Evolutionary conservation across 2,888 invertebrate genomes (phyloP).

Genomic region (Hoplodrina ambigua): DNA sequence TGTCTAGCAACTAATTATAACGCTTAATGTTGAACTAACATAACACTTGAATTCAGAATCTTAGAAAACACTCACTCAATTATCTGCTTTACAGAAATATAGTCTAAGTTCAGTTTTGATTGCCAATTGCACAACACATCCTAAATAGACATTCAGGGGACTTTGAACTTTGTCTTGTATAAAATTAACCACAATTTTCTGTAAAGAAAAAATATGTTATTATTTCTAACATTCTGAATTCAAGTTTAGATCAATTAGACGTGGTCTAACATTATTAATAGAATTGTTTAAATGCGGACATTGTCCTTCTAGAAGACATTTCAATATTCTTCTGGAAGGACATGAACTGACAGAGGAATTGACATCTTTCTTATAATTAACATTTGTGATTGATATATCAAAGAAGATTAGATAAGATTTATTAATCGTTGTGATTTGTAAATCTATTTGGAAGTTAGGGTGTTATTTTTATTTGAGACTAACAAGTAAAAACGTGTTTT

Average conservation of each 20-base stretch:
- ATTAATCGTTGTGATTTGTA: constrained; percentile 38
- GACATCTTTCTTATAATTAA: constrained; percentile 36
- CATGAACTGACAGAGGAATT: constrained; percentile 38
- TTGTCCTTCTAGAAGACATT: constrained; percentile 9
- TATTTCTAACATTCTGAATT: background rate
- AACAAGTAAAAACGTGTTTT: constrained; percentile 10
- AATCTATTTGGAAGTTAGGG: constrained; percentile 23
- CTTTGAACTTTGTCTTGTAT: background rate
- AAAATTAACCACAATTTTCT: too few species aligned
- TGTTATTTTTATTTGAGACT: constrained; percentile 29
- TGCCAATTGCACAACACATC: background rate
- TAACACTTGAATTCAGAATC: background rate
- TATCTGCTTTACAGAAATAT: too few species aligned
- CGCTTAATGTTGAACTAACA: constrained; percentile 55
- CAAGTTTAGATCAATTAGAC: constrained; percentile 20
- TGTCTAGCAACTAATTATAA: constrained; percentile 49
- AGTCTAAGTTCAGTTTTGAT: too few species aligned
- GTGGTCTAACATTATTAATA: constrained; percentile 45
- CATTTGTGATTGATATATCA: constrained; percentile 50
- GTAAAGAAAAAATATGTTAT: too few species aligned
- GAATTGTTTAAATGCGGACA: constrained; percentile 22
- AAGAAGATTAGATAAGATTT: constrained; percentile 46
- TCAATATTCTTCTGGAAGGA: constrained; percentile 7
- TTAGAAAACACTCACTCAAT: background rate
- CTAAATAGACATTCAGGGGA: background rate